Evolutionary conservation across 2,888 invertebrate species (phyloP).

Genomic region (Drosophila algonquin): DNA sequence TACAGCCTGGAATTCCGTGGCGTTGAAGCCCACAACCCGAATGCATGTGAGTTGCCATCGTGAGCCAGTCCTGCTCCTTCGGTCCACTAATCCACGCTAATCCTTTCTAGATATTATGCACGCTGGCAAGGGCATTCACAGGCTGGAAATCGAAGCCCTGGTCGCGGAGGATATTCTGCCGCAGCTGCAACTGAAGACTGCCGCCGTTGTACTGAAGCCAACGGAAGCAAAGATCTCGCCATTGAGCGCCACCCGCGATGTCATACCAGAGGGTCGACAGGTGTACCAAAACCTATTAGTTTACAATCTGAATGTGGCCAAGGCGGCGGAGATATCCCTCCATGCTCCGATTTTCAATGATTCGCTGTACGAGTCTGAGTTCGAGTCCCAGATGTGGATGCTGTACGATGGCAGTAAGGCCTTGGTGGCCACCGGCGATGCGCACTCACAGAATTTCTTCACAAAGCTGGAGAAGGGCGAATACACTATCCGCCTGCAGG

Average conservation of each 20-base stretch:
- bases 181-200: constrained; percentile 89
- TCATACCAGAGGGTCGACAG: constrained; percentile 93
- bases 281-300: constrained; percentile 95
- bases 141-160: constrained; percentile 88
- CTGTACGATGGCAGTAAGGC: constrained; percentile 96
- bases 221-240: constrained; percentile 91
- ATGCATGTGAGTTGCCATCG: constrained; percentile 81
- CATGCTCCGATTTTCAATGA: constrained; percentile 92
- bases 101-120: constrained; percentile 87
- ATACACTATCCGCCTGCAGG: constrained; percentile 92
- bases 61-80: fast-evolving
- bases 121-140: constrained; percentile 90
- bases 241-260: constrained; percentile 90
- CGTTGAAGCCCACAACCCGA: constrained; percentile 87
- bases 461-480: constrained; percentile 97
- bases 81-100: background rate
- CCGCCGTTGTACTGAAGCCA: constrained; percentile 91
- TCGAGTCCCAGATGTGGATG: constrained; percentile 98
- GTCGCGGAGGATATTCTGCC: constrained; percentile 91
- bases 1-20: constrained; percentile 93
- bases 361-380: constrained; percentile 97
- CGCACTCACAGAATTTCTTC: constrained; percentile 91
- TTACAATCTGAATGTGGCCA: constrained; percentile 93
- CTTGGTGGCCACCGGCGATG: constrained; percentile 93
- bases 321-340: constrained; percentile 92